phyloP scores from a whole-genome alignment of 2,113 vertebrate genomes.

The Chauna torquata region DNA sequence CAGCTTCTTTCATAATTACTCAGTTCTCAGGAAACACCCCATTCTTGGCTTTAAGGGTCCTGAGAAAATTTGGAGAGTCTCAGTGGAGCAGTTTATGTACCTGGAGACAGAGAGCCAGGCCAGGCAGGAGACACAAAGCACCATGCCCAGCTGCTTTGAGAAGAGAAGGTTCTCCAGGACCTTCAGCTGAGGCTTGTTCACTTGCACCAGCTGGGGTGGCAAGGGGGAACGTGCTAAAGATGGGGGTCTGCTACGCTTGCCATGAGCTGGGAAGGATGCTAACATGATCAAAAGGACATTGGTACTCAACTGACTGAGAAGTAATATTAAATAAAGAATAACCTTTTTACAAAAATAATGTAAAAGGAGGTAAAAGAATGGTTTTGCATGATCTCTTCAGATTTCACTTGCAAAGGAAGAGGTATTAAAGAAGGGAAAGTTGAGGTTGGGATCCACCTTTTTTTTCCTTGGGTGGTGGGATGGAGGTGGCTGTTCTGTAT shows the following conservation, averaged over 20 bases:
- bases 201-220: too few relatives aligned
- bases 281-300: too few relatives aligned
- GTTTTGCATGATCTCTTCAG: not conserved
- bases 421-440: not conserved
- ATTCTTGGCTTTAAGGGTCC: not conserved
- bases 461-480: not conserved
- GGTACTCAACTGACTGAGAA: not conserved
- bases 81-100: not conserved
- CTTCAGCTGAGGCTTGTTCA: too few relatives aligned
- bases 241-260: too few relatives aligned
- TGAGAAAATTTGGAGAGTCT: not conserved
- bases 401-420: not conserved
- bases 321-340: not conserved
- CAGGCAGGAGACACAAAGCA: not conserved
- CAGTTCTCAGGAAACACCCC: not conserved
- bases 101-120: not conserved
- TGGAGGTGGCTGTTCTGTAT: not conserved
- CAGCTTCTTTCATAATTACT: not conserved
- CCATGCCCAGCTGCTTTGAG: too few relatives aligned
- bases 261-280: too few relatives aligned
- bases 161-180: too few relatives aligned
- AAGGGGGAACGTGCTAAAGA: too few relatives aligned
- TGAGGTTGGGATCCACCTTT: not conserved
- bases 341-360: not conserved
- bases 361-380: not conserved